phyloP scores from a whole-genome alignment of 2,113 vertebrate genomes.

The Merops nubicus region DNA sequence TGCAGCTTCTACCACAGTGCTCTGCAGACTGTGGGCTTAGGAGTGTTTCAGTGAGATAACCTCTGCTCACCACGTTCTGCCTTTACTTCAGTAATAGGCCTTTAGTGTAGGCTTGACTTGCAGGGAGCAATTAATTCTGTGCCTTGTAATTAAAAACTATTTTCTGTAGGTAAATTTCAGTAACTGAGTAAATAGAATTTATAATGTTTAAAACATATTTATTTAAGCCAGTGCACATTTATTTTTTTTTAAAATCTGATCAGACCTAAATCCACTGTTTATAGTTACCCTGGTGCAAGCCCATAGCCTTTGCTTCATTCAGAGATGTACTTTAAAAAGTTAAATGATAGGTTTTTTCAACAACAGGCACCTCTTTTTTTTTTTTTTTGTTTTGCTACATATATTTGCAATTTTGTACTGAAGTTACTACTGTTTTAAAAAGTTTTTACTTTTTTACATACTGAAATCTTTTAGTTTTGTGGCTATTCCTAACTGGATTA shows the following conservation, averaged over 20 bases:
- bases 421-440: slow-evolving; percentile 55
- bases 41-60: background rate
- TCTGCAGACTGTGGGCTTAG: background rate
- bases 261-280: background rate
- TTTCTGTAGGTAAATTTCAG: slow-evolving; percentile 41
- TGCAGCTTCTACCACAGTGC: background rate
- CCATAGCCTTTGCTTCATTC: slow-evolving; percentile 36
- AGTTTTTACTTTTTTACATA: slow-evolving; percentile 33
- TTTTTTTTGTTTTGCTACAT: background rate
- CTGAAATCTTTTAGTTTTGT: background rate
- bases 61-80: background rate
- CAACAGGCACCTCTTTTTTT: slow-evolving; percentile 6
- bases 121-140: slow-evolving; percentile 46
- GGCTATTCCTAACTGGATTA: slow-evolving; percentile 26
- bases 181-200: slow-evolving; percentile 46
- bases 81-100: slow-evolving; percentile 18
- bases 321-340: slow-evolving; percentile 10
- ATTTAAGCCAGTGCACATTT: slow-evolving; percentile 44
- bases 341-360: background rate
- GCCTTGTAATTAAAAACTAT: slow-evolving; percentile 50
- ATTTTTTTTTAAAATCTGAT: background rate
- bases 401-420: slow-evolving; percentile 46
- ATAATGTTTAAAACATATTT: slow-evolving; percentile 52
- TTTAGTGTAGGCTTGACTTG: background rate
- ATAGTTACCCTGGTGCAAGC: background rate